Evolutionary conservation across 2,113 vertebrate species (phyloP), one percentile per base, ranked within the genome.

Genomic region (Epinephelus cyanopodus): DNA sequence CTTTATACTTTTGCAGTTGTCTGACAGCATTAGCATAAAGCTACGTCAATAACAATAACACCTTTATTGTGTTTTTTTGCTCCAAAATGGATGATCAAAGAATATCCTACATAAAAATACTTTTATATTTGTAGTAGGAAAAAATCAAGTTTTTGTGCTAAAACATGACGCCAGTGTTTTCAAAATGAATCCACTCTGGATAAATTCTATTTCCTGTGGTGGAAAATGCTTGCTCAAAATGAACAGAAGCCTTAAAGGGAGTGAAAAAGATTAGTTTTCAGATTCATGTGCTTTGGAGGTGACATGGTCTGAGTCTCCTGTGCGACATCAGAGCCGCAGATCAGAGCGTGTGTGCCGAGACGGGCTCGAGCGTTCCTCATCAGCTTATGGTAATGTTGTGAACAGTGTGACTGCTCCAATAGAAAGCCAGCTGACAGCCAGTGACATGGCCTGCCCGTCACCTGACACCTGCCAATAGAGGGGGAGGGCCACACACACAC

Each of bases 381-480:
- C 87, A 92, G 90, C 86, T 91, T 92, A 93, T 94, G 92, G 86
- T 94, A 94, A 93, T 94, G 87, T 79, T 85, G 81, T 87, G 89
- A 94, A 77, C 87, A 88, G 90, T 93, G 92, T 92, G 91, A 92
- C 88, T 91, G 90, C 83, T 89, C 92, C 88, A 89, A 93, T 80
- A 90, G 93, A 95, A 86, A 81, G 90, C 93, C 94, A 95, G 93
- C 93, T 95, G 95, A 95, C 95, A 94, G 90, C 91, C 86, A 93
- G 88, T 86, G 90, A 93, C 93, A 94, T 82, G 87, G 93, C 90
- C 93, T 89, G 92, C 90, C 92, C 73, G 95, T 96, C 94, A 95
- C 92, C 91, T 96, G 95, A 95, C 94, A 94, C 90, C 94, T 94
- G 94, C 93, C 92, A 87, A 92, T 95, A 95, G 91, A 80, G 82